phyloP scores from a whole-genome alignment of 2,888 invertebrate genomes.

The Norana najaformis region DNA sequence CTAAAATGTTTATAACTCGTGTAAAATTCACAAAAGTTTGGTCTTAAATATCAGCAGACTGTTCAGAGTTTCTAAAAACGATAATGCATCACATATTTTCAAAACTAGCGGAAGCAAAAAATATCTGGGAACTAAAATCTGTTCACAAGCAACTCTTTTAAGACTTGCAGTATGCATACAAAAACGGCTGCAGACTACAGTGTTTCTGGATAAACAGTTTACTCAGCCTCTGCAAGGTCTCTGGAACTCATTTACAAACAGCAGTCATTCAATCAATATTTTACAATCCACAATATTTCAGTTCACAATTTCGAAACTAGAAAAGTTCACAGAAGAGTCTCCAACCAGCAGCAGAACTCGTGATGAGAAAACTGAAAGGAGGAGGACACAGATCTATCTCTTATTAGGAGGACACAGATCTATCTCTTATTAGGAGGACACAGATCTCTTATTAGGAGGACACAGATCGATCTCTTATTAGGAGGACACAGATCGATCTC shows the following conservation, averaged over 20 bases:
- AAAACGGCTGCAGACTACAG: not conserved
- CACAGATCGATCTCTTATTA: no score
- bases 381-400: not conserved
- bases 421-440: no score
- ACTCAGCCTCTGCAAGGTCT: not conserved
- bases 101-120: not conserved
- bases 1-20: not conserved
- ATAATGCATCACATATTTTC: not conserved
- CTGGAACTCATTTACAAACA: conserved; percentile 4
- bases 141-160: not conserved
- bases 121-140: not conserved
- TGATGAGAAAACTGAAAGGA: not conserved
- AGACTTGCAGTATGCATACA: not conserved
- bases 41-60: not conserved
- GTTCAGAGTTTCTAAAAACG: not conserved
- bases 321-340: not conserved
- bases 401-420: no score
- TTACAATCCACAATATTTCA: not conserved
- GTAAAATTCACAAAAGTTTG: not conserved
- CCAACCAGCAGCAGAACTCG: not conserved
- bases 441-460: no score
- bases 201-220: not conserved
- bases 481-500: no score
- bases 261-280: not conserved
- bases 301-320: no score